These are phyloP conservation scores for Acanthosepion pharaonis DNA, from an alignment of 2,888 invertebrate genomes.

Conservation along the genomic window DNA sequence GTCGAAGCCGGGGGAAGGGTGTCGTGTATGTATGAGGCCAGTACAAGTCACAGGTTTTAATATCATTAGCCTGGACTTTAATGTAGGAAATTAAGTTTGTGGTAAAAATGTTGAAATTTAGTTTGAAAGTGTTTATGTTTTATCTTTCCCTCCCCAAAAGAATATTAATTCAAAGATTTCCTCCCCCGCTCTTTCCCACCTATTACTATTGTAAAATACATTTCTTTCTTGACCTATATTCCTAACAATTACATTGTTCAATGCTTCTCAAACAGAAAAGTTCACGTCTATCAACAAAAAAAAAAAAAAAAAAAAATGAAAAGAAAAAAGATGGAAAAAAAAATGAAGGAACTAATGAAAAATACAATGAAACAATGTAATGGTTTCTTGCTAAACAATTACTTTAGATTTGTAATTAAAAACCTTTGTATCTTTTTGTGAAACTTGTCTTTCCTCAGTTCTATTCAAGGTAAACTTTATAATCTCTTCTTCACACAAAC, in stretches of 20 bases:
- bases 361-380: neutral
- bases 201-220: neutral
- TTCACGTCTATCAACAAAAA: neutral
- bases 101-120: too few species aligned
- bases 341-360: neutral
- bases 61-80: too few species aligned
- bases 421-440: neutral
- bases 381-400: neutral
- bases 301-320: neutral
- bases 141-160: too few species aligned
- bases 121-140: too few species aligned
- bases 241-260: neutral
- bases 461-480: neutral
- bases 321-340: too few species aligned
- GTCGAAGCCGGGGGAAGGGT: too few species aligned
- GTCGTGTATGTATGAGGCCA: too few species aligned
- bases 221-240: neutral
- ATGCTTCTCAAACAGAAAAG: neutral
- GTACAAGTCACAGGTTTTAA: too few species aligned
- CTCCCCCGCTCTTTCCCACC: too few species aligned
- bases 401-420: neutral
- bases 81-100: too few species aligned
- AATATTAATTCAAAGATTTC: too few species aligned
- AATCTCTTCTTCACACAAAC: neutral
- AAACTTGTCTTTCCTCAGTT: neutral